Base-by-base conservation (phyloP, 2,888 invertebrate genomes). In the Clitarchus hookeri region DNA sequence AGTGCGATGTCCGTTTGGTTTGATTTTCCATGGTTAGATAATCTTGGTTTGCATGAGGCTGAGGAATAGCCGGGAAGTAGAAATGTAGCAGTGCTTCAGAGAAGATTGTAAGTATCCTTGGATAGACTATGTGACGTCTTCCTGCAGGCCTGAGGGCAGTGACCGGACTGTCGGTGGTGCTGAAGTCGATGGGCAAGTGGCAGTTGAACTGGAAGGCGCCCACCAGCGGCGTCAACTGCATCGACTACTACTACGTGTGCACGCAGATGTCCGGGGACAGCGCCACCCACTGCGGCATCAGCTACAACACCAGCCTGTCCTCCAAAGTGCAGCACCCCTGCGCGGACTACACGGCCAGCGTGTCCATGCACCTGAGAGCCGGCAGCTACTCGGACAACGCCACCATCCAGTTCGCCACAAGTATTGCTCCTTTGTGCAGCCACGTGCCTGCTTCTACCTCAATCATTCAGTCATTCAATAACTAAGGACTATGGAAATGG, bases 181-280 rank as follows among this genome's bases (percentile, higher is more conserved):
- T 65, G 23, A 65, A n/a, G 65, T 6, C 6, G 65, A 65, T 65
- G 65, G 65, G 65, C 23, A 65, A 23, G 65, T 65, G 65, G 65
- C 65, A 65, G 65, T 23, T 65, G 65, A 65, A 65, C 65, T 65
- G 65, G 65, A n/a, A 65, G 3, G 65, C n/a, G n/a, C 65, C 65
- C 65, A n/a, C 65, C 23, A 65, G n/a, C 13, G 65, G 65, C 65
- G 65, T 65, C 65, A 65, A 65, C 65, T 65, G 65, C n/a, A 23
- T 65, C 65, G 65, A 65, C 65, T 65, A 65, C 65, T 65, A 65
- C 65, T 65, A 65, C 65, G 65, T 65, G 65, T 65, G 65, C 65
- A 65, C 65, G 8, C 0, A 6, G 65, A 65, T 65, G 65, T 65
- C 65, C 65, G 65, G 65, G 23, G 65, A 65, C 65, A 65, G 65